A percentile compares a stretch with the other conserved stretches of the same genome.
These are phyloP conservation scores for Mactromeris polynyma DNA, from an alignment of 2,888 invertebrate genomes.

Conservation along the genomic window DNA sequence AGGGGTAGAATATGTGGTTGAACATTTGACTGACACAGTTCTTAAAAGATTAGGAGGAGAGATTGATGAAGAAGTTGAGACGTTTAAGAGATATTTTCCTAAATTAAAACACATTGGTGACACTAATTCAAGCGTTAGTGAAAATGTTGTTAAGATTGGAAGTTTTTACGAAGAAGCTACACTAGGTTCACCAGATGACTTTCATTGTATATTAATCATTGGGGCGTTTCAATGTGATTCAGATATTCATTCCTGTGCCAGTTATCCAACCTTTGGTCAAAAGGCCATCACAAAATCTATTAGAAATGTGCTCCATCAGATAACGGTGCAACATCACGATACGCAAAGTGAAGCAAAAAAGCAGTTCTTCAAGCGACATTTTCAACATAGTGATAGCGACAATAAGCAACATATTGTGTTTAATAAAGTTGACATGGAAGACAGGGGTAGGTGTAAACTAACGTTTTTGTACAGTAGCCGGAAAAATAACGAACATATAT, in stretches of 20 bases:
- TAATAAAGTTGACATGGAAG: not conserved
- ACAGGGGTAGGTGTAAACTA: not conserved
- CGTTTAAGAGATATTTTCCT: not conserved
- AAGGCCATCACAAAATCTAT: not conserved
- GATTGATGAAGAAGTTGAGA: not conserved
- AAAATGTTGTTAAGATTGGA: not conserved
- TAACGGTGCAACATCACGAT: not conserved
- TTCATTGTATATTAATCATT: not conserved
- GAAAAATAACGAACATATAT: not conserved
- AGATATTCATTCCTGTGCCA: not conserved
- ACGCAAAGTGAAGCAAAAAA: not conserved
- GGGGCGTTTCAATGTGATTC: not conserved
- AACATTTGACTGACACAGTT: not conserved
- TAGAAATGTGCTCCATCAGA: not conserved
- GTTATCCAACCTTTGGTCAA: not conserved
- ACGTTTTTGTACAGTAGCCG: not conserved
- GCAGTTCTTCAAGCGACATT: not conserved
- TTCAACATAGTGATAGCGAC: not conserved
- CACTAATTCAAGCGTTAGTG: not conserved
- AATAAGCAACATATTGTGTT: not conserved
- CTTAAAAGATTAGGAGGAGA: not conserved
- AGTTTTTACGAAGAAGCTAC: not conserved
- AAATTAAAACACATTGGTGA: not conserved
- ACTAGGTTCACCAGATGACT: not conserved
- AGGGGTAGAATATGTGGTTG: not conserved